Conservation (phyloP, 1,140 invertebrate species). For the Eriocheir sinensis region DNA sequence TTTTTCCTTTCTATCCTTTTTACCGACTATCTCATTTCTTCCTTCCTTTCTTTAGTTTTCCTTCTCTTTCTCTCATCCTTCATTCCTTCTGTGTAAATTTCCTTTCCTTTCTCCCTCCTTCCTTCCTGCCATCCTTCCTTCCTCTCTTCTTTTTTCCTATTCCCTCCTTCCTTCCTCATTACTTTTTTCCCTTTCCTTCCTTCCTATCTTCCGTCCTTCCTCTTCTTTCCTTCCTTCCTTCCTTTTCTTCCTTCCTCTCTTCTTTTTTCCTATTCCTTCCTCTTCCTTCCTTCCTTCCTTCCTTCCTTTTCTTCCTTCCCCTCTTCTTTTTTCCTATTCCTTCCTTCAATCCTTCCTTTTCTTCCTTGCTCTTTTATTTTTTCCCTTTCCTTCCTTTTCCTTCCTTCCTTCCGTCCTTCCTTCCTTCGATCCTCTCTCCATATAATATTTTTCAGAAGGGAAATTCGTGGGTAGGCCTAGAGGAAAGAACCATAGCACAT, state of each 20-base stretch:
- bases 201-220: not conserved
- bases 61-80: too few relatives aligned
- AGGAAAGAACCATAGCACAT: too few relatives aligned
- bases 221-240: not conserved
- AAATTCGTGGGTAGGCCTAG: too few relatives aligned
- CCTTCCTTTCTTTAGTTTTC: too few relatives aligned
- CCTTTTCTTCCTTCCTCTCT: not conserved
- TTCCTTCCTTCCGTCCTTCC: constrained; percentile 4
- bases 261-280: too few relatives aligned
- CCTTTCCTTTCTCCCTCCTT: too few relatives aligned
- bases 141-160: too few relatives aligned
- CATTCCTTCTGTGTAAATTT: too few relatives aligned
- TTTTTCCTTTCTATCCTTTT: too few relatives aligned
- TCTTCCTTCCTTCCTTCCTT: not conserved
- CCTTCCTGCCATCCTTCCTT: too few relatives aligned
- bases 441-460: not conserved
- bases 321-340: not conserved
- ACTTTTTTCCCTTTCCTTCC: not conserved
- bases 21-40: too few relatives aligned
- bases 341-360: too few relatives aligned
- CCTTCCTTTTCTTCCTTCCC: not conserved
- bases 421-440: not conserved
- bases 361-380: not conserved
- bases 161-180: not conserved
- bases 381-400: constrained; percentile 3